Base-by-base conservation (phyloP, 2,888 invertebrate species). In the Clistopyga incitator region DNA sequence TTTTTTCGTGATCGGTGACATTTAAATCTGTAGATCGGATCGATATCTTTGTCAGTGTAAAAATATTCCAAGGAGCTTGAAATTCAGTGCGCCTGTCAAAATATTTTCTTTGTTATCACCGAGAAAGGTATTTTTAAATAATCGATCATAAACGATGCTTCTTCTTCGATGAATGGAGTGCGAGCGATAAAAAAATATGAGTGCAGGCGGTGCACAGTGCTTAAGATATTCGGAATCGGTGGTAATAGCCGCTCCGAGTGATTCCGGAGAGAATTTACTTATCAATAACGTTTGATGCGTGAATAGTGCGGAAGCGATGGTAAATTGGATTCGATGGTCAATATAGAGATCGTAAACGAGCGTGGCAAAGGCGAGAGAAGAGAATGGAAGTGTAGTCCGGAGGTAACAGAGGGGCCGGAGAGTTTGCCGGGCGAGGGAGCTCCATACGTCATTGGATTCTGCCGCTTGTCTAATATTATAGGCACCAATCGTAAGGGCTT, bases 401-500 rank as follows among this genome's bases (percentile, higher is more conserved):
- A 71, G 68, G 56, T 74, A 47, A 65, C 47, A 52, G n/a, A n/a
- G 59, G 23, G 42, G 42, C 2, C 11, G 38, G 13, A 15, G 15
- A 38, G 47, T 20, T 29, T 20, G n/a, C 47, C 50, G 15, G 70
- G 59, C 74, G 56, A 59, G 76, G 56, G 71, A 47, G 76, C 79
- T 89, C 88, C 87, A 91, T 92, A 92, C 91, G 91, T 92, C 92
- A 91, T 91, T 90, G 90, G 88, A 92, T 91, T 90, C 89, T 89
- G 89, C 89, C 88, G 90, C 90, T 92, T 91, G 91, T 92, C 92
- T 92, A 90, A 92, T 93, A 92, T 92, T 91, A 93, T 92, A 91
- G 91, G 91, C 90, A 92, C 90, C 92, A 92, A 92, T 93, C 91
- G 91, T 90, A 91, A 92, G 92, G 90, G 92, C 92, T 93, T 93